phyloP scores from a whole-genome alignment of 2,888 invertebrate species.

The Dasysyrphus albostriatus region DNA sequence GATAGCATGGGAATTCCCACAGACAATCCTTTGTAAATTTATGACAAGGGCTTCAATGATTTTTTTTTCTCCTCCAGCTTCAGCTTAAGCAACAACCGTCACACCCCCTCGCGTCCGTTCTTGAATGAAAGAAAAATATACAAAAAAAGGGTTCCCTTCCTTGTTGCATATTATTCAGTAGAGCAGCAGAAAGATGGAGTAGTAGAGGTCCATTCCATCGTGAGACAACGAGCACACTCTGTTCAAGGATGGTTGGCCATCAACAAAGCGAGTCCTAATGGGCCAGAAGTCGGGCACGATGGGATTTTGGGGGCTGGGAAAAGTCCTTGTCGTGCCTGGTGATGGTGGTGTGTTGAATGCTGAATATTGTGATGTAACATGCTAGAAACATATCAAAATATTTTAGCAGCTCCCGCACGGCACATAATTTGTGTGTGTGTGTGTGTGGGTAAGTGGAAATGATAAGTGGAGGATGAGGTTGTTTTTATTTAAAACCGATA shows the following conservation, averaged over 20 bases:
- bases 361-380: slow-evolving; percentile 73
- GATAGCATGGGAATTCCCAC: slow-evolving; percentile 57
- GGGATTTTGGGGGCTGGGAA: neutral
- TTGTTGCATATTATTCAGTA: slow-evolving; percentile 60
- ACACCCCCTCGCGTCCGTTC: neutral
- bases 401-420: slow-evolving; percentile 57
- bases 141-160: slow-evolving; percentile 32
- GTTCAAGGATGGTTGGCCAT: slow-evolving; percentile 71
- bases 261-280: slow-evolving; percentile 75
- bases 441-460: neutral
- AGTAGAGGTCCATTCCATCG: slow-evolving; percentile 56
- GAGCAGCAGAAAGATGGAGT: slow-evolving; percentile 1
- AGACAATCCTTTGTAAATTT: slow-evolving; percentile 68
- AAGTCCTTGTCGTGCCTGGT: slow-evolving; percentile 36
- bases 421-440: slow-evolving; percentile 7
- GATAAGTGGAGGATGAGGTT: neutral
- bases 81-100: neutral
- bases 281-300: slow-evolving; percentile 27
- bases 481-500: slow-evolving; percentile 51
- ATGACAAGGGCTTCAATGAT: slow-evolving; percentile 58
- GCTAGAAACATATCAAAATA: slow-evolving; percentile 74
- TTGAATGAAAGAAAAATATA: slow-evolving; percentile 46
- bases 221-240: slow-evolving; percentile 70
- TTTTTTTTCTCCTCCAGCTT: slow-evolving; percentile 18
- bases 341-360: slow-evolving; percentile 47